Conservation (phyloP, 2,113 vertebrate species). For the Heteronetta atricapilla region DNA sequence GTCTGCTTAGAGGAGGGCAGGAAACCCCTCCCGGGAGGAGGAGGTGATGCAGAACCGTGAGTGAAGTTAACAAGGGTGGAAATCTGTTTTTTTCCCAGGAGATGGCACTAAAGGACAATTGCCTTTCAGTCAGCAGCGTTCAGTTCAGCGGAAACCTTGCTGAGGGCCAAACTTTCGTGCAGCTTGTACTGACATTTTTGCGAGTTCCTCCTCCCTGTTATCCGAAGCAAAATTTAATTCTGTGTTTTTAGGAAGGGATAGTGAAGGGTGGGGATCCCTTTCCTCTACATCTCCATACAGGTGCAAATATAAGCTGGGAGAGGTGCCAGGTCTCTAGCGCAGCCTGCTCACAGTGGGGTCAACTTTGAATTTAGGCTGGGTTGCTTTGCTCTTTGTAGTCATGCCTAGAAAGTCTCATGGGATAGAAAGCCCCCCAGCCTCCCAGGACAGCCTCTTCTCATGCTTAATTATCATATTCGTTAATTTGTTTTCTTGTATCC, state of each 20-base stretch:
- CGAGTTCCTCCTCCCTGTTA: neutral
- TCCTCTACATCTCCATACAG: neutral
- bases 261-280: neutral
- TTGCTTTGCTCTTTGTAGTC: neutral
- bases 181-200: neutral
- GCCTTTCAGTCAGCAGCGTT: neutral
- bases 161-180: neutral
- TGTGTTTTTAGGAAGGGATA: neutral
- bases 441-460: neutral
- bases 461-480: neutral
- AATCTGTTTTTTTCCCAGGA: conserved; percentile 48
- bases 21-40: neutral
- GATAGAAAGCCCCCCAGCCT: neutral
- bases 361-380: fast-evolving
- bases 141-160: neutral
- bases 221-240: neutral
- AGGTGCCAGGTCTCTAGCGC: neutral
- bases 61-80: neutral
- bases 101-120: conserved; percentile 59
- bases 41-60: neutral
- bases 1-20: neutral
- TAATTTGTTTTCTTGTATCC: neutral
- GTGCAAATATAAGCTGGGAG: neutral
- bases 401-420: neutral
- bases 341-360: neutral